These are phyloP conservation scores for Erpornis zantholeuca DNA, from an alignment of 2,113 vertebrate genomes.

Conservation along the genomic window DNA sequence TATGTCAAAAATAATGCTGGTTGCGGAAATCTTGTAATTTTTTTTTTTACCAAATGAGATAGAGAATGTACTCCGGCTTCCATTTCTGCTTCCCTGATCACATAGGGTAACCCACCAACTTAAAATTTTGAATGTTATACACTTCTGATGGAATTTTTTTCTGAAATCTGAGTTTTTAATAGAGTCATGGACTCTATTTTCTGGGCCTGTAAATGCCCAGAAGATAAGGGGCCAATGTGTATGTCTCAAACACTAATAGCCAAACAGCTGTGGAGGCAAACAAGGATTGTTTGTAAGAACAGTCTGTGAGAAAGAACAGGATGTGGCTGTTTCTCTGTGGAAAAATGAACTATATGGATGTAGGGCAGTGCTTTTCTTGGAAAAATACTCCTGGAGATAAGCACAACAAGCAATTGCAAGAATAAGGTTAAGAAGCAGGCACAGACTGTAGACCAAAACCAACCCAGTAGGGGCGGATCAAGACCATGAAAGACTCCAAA, in stretches of 20 bases:
- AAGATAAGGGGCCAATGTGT: neutral
- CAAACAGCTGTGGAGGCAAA: neutral
- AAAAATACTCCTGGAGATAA: neutral
- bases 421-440: accelerated
- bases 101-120: neutral
- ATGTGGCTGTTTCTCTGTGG: no score
- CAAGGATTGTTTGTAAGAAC: neutral
- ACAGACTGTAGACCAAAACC: neutral
- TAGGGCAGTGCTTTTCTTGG: neutral
- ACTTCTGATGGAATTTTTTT: neutral
- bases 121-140: neutral
- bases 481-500: neutral
- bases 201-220: neutral
- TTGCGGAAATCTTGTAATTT: neutral
- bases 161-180: neutral
- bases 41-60: neutral
- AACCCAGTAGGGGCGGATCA: neutral
- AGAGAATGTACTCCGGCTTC: neutral
- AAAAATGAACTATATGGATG: neutral
- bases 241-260: neutral
- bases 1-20: neutral
- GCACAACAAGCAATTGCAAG: neutral
- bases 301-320: neutral
- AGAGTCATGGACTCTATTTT: neutral
- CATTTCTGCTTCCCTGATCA: neutral